A percentile compares a stretch with the other conserved stretches of the same genome.
Evolutionary conservation across 2,888 invertebrate species (phyloP).

Genomic region (Phalera bucephala): DNA sequence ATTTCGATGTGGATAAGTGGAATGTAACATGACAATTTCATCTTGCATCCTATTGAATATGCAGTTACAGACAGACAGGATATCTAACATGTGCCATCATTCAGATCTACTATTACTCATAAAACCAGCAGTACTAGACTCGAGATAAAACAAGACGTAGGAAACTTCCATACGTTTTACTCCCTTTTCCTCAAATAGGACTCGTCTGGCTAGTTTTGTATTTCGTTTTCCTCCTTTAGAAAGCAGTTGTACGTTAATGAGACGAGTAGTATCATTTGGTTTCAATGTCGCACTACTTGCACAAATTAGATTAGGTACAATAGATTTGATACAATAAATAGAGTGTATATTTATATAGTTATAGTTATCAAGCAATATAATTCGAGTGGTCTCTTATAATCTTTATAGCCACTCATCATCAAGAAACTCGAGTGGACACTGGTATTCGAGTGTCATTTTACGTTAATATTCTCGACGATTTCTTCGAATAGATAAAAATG

Average conservation of each 20-base stretch:
- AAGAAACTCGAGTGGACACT: background rate
- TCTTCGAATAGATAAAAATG: conserved; percentile 10
- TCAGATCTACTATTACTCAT: conserved; percentile 11
- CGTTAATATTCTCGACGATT: conserved; percentile 1
- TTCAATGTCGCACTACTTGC: conserved; percentile 6
- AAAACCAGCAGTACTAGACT: background rate
- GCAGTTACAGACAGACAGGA: conserved; percentile 5
- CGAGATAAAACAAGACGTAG: background rate
- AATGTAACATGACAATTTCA: too few species aligned
- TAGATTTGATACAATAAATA: too few species aligned
- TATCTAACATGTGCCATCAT: conserved; percentile 12
- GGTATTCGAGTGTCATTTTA: conserved; percentile 5
- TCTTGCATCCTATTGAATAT: too few species aligned
- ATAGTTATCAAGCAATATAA: too few species aligned
- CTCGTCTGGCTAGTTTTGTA: conserved; percentile 10
- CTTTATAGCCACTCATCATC: too few species aligned
- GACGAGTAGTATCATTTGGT: conserved; percentile 16
- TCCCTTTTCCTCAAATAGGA: conserved; percentile 23
- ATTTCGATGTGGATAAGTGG: too few species aligned
- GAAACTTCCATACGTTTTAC: conserved; percentile 4
- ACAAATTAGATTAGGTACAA: too few species aligned
- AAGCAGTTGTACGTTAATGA: conserved; percentile 29
- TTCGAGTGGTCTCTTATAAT: too few species aligned
- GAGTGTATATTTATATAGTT: too few species aligned
- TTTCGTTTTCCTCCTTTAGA: conserved; percentile 20